A percentile compares a stretch with the other conserved stretches of the same genome.
Evolutionary conservation across 1,140 invertebrate genomes (phyloP).

Genomic region (Venustaconcha ellipsiformis): DNA sequence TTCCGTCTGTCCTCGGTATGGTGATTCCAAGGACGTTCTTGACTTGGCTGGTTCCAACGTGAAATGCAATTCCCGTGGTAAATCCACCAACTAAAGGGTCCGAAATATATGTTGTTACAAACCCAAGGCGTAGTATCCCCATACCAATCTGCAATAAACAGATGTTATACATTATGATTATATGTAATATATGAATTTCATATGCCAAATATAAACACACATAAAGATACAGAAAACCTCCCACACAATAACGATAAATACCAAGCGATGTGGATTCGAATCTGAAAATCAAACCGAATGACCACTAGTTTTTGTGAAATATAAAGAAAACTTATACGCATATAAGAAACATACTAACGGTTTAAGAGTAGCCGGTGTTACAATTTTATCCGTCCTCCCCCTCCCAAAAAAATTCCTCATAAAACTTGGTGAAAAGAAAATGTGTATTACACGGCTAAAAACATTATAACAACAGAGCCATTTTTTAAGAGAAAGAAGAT

Average conservation of each 20-base stretch:
- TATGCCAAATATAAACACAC: neutral
- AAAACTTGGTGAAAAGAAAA: neutral
- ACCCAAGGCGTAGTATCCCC: constrained; percentile 68
- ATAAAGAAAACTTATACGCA: neutral
- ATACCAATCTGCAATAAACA: constrained; percentile 63
- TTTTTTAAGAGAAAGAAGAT: neutral
- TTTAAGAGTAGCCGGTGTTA: neutral
- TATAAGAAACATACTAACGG: neutral
- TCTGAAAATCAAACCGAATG: neutral
- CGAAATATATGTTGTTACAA: constrained; percentile 70
- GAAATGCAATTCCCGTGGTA: constrained; percentile 70
- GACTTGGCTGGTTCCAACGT: constrained; percentile 71
- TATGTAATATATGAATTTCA: neutral
- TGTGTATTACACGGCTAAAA: neutral
- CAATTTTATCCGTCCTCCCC: neutral
- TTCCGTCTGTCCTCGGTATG: constrained; percentile 58
- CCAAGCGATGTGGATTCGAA: neutral
- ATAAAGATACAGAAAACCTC: no score
- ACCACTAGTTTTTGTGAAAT: neutral
- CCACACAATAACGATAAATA: neutral
- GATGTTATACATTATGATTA: neutral
- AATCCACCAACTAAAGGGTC: constrained; percentile 72
- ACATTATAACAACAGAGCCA: neutral
- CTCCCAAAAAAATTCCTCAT: neutral
- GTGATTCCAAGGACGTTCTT: constrained; percentile 68